Base-by-base conservation (phyloP, 2,888 invertebrate genomes). In the Drosophila anceps region DNA sequence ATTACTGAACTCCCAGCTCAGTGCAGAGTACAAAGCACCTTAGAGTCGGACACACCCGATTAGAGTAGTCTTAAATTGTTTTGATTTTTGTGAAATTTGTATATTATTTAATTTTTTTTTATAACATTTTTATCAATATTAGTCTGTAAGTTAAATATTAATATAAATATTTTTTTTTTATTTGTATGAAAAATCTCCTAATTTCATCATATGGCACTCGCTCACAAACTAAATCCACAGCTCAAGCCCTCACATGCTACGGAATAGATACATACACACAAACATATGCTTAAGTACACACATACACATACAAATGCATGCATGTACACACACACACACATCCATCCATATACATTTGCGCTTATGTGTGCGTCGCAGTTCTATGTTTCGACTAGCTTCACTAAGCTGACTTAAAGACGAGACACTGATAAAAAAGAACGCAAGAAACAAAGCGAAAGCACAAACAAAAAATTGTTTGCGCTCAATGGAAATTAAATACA, bases 401-500 rank as follows among this genome's bases (percentile, higher is more conserved):
- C 8, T 4, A n/a, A n/a, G n/a, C n/a, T n/a, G n/a, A n/a, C n/a
- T n/a, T n/a, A n/a, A n/a, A n/a, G n/a, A n/a, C 27, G 39, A n/a
- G 43, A 24, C 9, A 57, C n/a, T 18, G 12, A 43, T 29, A n/a
- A 54, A 18, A 6, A 4, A 41, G 18, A 41, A 20, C 9, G 24
- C 44, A 46, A 46, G 7, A 27, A 44, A 24, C 12, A 13, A 46
- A 46, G n/a, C n/a, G n/a, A n/a, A n/a, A n/a, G n/a, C n/a, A 27
- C 4, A 5, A 15, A 9, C 1, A 12, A 39, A 48, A 50, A 31
- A 31, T 10, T 12, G 18, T 27, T 35, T 35, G 29, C 44, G 67
- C 41, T 18, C 27, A 39, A 46, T 18, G 31, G 5, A 35, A 43
- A 51, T 44, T 27, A 29, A 43, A 63, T 41, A 35, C 62, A n/a